Conservation (phyloP, 2,888 invertebrate genomes). For the Platypus cylindrus region DNA sequence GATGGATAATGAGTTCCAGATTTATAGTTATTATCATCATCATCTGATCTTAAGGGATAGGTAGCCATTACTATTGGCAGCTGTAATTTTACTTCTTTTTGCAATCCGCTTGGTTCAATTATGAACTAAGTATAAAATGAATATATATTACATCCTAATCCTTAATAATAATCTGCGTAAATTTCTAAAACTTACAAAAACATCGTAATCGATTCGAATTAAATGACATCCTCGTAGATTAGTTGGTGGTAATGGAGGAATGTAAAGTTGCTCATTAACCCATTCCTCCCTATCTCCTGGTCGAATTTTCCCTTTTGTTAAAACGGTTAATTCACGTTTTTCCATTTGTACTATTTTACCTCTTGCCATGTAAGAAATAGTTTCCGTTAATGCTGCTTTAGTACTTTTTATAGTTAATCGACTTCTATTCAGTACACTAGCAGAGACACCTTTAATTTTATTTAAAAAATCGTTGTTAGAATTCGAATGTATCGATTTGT, state of each 20-base stretch:
- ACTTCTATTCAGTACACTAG: constrained; percentile 74
- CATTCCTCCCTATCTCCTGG: constrained; percentile 73
- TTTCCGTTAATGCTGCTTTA: constrained; percentile 75
- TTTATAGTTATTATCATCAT: constrained; percentile 52
- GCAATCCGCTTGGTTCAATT: constrained; percentile 80
- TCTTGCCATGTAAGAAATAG: constrained; percentile 77
- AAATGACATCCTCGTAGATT: constrained; percentile 88
- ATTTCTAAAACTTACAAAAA: constrained; percentile 56
- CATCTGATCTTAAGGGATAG: constrained; percentile 66
- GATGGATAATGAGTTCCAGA: constrained; percentile 87
- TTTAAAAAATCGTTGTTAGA: not conserved
- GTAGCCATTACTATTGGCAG: constrained; percentile 85
- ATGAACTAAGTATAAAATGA: constrained; percentile 53
- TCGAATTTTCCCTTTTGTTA: constrained; percentile 68
- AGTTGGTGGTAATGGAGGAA: constrained; percentile 89
- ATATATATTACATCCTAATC: constrained; percentile 5
- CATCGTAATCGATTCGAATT: constrained; percentile 86
- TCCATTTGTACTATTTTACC: constrained; percentile 80
- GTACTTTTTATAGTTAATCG: constrained; percentile 75
- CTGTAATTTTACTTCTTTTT: constrained; percentile 84
- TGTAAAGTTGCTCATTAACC: constrained; percentile 79
- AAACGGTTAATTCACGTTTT: constrained; percentile 68
- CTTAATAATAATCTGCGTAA: not conserved
- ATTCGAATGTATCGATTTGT: no score
- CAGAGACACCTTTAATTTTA: constrained; percentile 44